These are phyloP conservation scores for Podarcis cretensis DNA, from an alignment of 2,113 vertebrate genomes.

Conservation along the genomic window DNA sequence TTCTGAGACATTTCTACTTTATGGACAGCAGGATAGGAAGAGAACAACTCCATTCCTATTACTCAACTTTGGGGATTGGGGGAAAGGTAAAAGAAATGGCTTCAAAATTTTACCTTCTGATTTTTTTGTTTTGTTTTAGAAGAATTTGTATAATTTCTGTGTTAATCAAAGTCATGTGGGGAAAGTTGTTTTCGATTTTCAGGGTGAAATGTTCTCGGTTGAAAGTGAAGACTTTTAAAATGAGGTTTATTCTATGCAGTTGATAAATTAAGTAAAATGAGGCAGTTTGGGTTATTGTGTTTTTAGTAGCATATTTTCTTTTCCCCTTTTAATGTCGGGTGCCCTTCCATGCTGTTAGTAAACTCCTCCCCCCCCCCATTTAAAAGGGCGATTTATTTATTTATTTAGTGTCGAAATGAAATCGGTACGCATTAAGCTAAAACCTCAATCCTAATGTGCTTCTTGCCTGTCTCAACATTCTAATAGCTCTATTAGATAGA, in stretches of 20 bases:
- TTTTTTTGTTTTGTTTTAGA: neutral
- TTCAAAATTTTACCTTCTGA: too few relatives aligned
- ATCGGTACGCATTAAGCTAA: conserved; percentile 28
- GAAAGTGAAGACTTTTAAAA: neutral
- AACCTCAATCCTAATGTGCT: conserved; percentile 27
- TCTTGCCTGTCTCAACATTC: conserved; percentile 52
- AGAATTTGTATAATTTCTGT: neutral
- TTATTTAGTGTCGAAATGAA: conserved; percentile 15
- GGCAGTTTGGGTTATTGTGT: too few relatives aligned
- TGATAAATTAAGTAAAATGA: conserved; percentile 11
- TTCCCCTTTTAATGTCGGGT: neutral
- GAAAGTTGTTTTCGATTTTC: neutral
- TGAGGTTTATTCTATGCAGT: neutral
- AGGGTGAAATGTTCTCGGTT: neutral
- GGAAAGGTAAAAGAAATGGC: neutral
- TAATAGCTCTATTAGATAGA: conserved; percentile 32
- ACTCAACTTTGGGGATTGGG: neutral
- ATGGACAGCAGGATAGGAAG: too few relatives aligned
- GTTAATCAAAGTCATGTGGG: neutral
- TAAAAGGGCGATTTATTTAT: conserved; percentile 14
- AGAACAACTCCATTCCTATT: too few relatives aligned
- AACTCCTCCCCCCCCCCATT: conserved; percentile 20
- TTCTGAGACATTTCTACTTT: too few relatives aligned
- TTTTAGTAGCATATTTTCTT: neutral
- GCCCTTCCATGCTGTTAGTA: neutral